Evolutionary conservation across 2,113 vertebrate species (phyloP).

Genomic region (Trichechus manatus): DNA sequence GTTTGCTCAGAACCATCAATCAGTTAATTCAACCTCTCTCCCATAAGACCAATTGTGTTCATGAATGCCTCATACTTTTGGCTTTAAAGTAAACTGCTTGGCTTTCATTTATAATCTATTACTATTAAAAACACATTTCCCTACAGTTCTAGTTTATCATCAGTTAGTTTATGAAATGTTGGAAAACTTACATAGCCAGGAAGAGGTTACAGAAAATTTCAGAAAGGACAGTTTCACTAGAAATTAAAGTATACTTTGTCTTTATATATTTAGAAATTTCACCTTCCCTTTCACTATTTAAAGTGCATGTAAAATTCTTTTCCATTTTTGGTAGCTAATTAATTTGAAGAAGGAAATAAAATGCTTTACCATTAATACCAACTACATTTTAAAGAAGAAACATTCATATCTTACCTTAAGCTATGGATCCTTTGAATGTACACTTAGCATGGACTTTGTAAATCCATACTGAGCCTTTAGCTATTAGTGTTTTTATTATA

Average conservation of each 20-base stretch:
- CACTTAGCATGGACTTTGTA: neutral
- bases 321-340: constrained; percentile 41
- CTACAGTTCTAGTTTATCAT: neutral
- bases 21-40: neutral
- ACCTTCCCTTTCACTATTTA: constrained; percentile 63
- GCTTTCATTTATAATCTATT: constrained; percentile 23
- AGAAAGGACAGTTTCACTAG: constrained; percentile 51
- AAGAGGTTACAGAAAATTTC: constrained; percentile 24
- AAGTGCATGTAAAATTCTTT: constrained; percentile 56
- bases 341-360: constrained; percentile 58
- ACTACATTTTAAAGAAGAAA: constrained; percentile 21
- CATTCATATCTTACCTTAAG: neutral
- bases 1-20: constrained; percentile 29
- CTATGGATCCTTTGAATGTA: neutral
- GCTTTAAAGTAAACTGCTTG: constrained; percentile 26
- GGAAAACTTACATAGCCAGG: constrained; percentile 21
- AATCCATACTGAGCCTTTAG: neutral
- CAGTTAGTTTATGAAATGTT: constrained; percentile 4
- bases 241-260: constrained; percentile 63
- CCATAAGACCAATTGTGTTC: constrained; percentile 9
- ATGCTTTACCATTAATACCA: constrained; percentile 33
- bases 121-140: constrained; percentile 55
- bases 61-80: constrained; percentile 45
- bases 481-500: constrained; percentile 39
- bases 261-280: constrained; percentile 37